Percentiles rank a stretch among this genome's conserved stretches.
Evolutionary conservation across 1,140 invertebrate genomes (phyloP).

Genomic region (Brachionus rotundiformis): DNA sequence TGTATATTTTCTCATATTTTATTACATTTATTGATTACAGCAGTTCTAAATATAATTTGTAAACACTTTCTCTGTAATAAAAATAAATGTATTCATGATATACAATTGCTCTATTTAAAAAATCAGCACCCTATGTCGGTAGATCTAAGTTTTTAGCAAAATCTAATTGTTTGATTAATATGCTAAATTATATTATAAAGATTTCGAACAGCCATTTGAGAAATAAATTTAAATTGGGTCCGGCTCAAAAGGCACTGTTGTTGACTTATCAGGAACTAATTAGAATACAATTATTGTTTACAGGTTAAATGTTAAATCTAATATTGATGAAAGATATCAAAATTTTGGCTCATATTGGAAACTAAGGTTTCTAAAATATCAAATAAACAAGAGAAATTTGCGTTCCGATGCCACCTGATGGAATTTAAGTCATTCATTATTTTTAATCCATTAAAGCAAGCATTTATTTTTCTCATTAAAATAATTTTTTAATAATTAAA

Average conservation of each 20-base stretch:
- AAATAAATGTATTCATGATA: background rate
- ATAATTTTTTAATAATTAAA: background rate
- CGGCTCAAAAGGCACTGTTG: too few relatives aligned
- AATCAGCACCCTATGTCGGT: background rate
- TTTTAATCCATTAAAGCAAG: background rate
- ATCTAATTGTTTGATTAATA: background rate
- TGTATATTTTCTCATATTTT: background rate
- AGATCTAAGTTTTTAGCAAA: background rate
- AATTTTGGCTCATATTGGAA: too few relatives aligned
- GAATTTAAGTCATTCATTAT: slow-evolving; percentile 2
- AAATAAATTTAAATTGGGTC: background rate
- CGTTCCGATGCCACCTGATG: background rate
- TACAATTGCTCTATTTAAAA: slow-evolving; percentile 16
- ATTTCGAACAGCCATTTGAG: background rate
- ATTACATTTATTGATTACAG: slow-evolving; percentile 16
- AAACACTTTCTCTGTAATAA: background rate
- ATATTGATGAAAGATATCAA: too few relatives aligned
- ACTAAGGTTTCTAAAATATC: background rate
- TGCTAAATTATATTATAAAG: background rate
- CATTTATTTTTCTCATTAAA: slow-evolving; percentile 12
- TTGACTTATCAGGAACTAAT: too few relatives aligned
- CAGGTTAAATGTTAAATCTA: background rate
- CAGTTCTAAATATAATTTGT: background rate
- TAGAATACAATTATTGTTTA: background rate
- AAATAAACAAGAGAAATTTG: background rate